These are phyloP conservation scores for Onthophagus taurus DNA, from an alignment of 1,140 invertebrate species.

Conservation along the genomic window DNA sequence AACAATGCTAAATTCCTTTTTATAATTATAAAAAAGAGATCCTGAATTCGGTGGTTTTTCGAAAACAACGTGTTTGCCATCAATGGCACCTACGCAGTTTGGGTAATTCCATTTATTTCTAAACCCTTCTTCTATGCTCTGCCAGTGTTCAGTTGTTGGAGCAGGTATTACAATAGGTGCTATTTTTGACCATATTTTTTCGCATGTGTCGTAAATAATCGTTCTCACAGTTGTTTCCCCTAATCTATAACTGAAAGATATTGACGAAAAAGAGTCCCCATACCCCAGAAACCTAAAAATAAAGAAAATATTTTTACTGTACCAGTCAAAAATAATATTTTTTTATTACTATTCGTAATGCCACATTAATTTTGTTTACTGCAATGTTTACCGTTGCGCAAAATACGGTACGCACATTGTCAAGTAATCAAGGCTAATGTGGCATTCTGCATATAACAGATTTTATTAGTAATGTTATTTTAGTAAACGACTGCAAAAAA, in stretches of 20 bases:
- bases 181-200: constrained; percentile 13
- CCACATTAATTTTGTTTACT: not conserved
- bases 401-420: too few relatives aligned
- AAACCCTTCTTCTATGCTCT: constrained; percentile 7
- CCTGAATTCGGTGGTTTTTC: constrained; percentile 32
- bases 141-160: constrained; percentile 11
- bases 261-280: constrained; percentile 9
- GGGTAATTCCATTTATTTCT: constrained; percentile 12
- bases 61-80: constrained; percentile 40
- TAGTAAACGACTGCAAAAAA: not conserved
- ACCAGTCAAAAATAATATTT: not conserved
- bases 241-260: constrained; percentile 16
- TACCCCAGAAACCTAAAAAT: constrained; percentile 1
- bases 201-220: constrained; percentile 16
- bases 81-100: constrained; percentile 39
- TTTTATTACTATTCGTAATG: not conserved
- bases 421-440: too few relatives aligned
- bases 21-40: constrained; percentile 39
- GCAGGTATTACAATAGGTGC: constrained; percentile 13
- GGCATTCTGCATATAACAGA: too few relatives aligned
- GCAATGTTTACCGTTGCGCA: not conserved
- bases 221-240: constrained; percentile 17
- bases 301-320: constrained; percentile 2
- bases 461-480: not conserved
- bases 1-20: constrained; percentile 39